Conservation (phyloP, 2,888 invertebrate genomes). For the Neuroscelio doddi region DNA sequence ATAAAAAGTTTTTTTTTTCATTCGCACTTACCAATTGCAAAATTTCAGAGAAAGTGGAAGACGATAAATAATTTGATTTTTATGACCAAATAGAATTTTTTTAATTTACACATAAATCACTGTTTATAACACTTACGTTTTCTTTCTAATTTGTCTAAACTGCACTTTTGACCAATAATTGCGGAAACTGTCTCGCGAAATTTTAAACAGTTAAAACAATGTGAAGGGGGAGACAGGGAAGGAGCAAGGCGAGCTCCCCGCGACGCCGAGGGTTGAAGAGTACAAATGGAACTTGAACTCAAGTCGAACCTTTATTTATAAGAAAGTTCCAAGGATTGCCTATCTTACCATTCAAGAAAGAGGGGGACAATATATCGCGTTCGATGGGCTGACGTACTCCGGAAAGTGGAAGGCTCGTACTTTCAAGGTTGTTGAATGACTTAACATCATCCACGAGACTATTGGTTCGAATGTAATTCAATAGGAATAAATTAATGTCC, state of each 20-base stretch:
- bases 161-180: not conserved
- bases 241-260: constrained; percentile 48
- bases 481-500: constrained; percentile 25
- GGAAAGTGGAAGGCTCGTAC: constrained; percentile 42
- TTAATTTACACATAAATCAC: not conserved
- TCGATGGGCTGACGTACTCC: constrained; percentile 29
- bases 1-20: too few relatives aligned
- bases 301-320: constrained; percentile 66
- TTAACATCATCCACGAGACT: constrained; percentile 34
- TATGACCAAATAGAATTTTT: not conserved
- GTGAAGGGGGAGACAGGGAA: not conserved
- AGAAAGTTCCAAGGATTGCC: constrained; percentile 69
- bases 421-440: constrained; percentile 44
- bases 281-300: constrained; percentile 59
- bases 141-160: not conserved
- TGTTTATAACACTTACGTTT: not conserved
- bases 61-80: too few relatives aligned
- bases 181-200: not conserved
- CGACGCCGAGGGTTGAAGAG: constrained; percentile 59
- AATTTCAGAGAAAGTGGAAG: too few relatives aligned
- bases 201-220: too few relatives aligned
- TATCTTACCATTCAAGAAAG: constrained; percentile 53
- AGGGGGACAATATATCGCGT: constrained; percentile 44
- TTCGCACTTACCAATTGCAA: too few relatives aligned
- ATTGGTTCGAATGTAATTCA: constrained; percentile 17